phyloP scores from a whole-genome alignment of 1,140 invertebrate species.

The Caerostris extrusa region DNA sequence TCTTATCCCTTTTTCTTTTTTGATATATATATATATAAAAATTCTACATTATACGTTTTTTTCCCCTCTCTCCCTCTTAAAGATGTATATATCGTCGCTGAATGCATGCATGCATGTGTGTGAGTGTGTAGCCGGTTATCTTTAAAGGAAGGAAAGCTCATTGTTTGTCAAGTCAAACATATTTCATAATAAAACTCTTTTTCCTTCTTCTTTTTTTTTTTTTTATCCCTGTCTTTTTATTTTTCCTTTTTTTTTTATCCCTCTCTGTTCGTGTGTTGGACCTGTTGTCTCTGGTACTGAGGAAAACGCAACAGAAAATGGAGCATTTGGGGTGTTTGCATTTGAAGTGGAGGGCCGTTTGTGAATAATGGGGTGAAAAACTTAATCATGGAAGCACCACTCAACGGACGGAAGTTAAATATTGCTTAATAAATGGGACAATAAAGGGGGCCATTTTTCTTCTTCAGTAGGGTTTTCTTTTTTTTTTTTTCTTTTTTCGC shows the following conservation, averaged over 20 bases:
- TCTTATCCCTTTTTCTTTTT: constrained; percentile 27
- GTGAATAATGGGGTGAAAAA: constrained; percentile 40
- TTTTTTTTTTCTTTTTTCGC: neutral
- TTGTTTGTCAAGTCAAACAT: constrained; percentile 71
- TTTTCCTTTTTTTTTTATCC: neutral
- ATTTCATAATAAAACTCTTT: constrained; percentile 61
- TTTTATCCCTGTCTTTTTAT: neutral
- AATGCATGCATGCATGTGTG: constrained; percentile 15
- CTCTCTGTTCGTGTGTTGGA: neutral
- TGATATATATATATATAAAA: constrained; percentile 7
- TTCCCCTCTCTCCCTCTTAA: neutral
- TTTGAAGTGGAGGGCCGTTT: neutral
- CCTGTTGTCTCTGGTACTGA: constrained; percentile 27
- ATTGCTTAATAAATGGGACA: constrained; percentile 61
- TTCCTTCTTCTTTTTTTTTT: no score
- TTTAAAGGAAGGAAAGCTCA: neutral
- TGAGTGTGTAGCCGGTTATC: constrained; percentile 22
- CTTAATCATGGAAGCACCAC: constrained; percentile 43
- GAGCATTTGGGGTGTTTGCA: constrained; percentile 26
- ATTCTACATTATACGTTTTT: neutral
- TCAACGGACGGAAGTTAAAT: constrained; percentile 52
- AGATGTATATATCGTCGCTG: neutral
- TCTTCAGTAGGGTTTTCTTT: neutral
- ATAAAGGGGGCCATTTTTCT: constrained; percentile 40
- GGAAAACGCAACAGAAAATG: neutral